Conservation (phyloP, 2,113 vertebrate species). For the Colius striatus region DNA sequence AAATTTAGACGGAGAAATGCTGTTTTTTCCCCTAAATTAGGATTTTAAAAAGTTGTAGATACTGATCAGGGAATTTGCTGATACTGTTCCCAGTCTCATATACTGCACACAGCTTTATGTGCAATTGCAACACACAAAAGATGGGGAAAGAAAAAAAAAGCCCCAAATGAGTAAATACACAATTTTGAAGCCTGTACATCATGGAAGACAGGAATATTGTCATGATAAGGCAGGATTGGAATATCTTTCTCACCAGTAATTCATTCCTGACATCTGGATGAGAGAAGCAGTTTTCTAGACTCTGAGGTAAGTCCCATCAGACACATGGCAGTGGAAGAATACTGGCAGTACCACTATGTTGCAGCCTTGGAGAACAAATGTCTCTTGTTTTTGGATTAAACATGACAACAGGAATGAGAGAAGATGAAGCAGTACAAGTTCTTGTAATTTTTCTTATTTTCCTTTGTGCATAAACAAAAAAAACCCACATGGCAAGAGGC, state of each 20-base stretch:
- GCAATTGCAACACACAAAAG: neutral
- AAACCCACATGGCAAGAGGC: neutral
- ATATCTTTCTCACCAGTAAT: neutral
- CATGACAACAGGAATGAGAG: neutral
- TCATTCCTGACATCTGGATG: neutral
- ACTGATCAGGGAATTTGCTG: neutral
- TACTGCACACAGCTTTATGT: neutral
- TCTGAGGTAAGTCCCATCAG: neutral
- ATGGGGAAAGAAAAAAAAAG: too few species aligned
- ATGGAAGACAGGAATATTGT: neutral
- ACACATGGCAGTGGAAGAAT: neutral
- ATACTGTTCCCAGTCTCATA: neutral
- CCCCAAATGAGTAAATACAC: neutral
- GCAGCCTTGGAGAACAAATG: neutral
- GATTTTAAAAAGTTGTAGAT: neutral
- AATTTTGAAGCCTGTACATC: neutral
- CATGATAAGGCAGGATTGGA: neutral
- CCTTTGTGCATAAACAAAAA: neutral
- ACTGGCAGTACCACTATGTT: neutral
- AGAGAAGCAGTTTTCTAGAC: neutral
- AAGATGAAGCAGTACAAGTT: neutral
- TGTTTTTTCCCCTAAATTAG: neutral
- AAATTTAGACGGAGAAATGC: neutral
- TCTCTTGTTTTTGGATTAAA: neutral
- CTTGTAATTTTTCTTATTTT: neutral